A percentile compares a stretch with the other conserved stretches of the same genome.
Evolutionary conservation across 2,888 invertebrate species (phyloP).

Genomic region (Anarsia innoxiella): DNA sequence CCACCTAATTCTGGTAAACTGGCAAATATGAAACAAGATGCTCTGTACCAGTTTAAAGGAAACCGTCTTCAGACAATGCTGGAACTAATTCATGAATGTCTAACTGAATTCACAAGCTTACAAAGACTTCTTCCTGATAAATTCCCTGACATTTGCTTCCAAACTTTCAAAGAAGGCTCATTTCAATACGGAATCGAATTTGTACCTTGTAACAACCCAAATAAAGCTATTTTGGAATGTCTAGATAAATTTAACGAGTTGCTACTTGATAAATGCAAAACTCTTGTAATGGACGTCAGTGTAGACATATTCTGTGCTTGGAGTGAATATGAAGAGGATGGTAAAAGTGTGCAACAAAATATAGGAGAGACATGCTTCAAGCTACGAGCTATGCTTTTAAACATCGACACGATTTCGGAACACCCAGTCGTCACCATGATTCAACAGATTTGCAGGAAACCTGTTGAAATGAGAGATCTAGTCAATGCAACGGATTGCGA

Average conservation of each 20-base stretch:
- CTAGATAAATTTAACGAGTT: constrained; percentile 38
- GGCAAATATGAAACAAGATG: constrained; percentile 36
- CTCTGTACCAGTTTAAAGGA: constrained; percentile 47
- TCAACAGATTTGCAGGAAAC: constrained; percentile 48
- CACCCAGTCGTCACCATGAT: constrained; percentile 52
- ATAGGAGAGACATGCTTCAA: constrained; percentile 54
- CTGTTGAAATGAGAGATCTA: constrained; percentile 41
- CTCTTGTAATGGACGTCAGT: constrained; percentile 53
- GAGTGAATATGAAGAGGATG: constrained; percentile 57
- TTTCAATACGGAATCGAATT: too few species aligned
- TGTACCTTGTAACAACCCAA: constrained; percentile 33
- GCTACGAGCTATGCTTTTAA: constrained; percentile 32
- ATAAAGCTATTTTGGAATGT: constrained; percentile 34
- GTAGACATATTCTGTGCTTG: constrained; percentile 63
- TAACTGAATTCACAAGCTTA: constrained; percentile 28
- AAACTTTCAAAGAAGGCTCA: constrained; percentile 38
- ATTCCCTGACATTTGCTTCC: constrained; percentile 35
- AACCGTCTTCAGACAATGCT: constrained; percentile 38
- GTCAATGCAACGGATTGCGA: constrained; percentile 37
- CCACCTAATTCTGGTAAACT: constrained; percentile 48
- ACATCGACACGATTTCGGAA: constrained; percentile 30
- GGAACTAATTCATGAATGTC: constrained; percentile 32
- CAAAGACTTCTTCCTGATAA: constrained; percentile 30
- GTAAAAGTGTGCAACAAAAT: constrained; percentile 48
- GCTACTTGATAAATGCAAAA: constrained; percentile 46